A percentile compares a stretch with the other conserved stretches of the same genome.
Evolutionary conservation across 2,113 vertebrate genomes (phyloP).

Genomic region (Forbesichthys papilliferus): DNA sequence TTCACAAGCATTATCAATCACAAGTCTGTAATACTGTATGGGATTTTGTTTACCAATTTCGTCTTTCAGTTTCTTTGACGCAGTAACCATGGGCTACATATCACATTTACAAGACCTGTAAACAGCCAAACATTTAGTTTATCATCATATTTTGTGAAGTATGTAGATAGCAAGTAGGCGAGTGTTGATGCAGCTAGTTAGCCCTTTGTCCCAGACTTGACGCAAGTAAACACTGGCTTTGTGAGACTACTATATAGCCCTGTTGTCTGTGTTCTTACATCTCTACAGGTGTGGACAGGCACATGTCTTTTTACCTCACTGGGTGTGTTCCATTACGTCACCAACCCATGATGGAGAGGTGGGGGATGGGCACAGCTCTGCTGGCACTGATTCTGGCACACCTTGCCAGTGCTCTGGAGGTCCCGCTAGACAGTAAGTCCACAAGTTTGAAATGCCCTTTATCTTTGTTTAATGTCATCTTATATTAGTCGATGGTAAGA

Average conservation of each 20-base stretch:
- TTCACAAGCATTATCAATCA: too few species aligned
- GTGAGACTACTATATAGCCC: background rate
- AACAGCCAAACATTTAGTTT: too few species aligned
- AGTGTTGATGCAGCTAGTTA: too few species aligned
- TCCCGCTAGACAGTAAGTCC: constrained; percentile 94
- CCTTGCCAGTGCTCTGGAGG: constrained; percentile 85
- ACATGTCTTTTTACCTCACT: constrained; percentile 45
- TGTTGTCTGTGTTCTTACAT: background rate
- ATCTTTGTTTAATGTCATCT: background rate
- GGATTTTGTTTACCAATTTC: too few species aligned
- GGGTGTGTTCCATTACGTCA: constrained; percentile 63
- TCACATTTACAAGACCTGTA: too few species aligned
- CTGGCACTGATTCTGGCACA: constrained; percentile 84
- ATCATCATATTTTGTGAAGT: too few species aligned
- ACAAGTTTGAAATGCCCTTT: constrained; percentile 1
- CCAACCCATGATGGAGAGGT: constrained; percentile 80
- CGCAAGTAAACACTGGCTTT: too few species aligned
- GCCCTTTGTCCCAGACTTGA: too few species aligned
- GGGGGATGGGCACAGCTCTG: constrained; percentile 69
- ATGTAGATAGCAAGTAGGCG: too few species aligned
- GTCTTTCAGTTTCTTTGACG: too few species aligned
- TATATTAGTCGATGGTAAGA: too few species aligned
- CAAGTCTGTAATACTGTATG: too few species aligned
- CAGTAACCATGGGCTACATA: background rate
- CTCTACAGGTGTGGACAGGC: constrained; percentile 53